Evolutionary conservation across 1,140 invertebrate genomes (phyloP), one percentile per base, ranked within the genome.

Genomic region (Lerema accius): DNA sequence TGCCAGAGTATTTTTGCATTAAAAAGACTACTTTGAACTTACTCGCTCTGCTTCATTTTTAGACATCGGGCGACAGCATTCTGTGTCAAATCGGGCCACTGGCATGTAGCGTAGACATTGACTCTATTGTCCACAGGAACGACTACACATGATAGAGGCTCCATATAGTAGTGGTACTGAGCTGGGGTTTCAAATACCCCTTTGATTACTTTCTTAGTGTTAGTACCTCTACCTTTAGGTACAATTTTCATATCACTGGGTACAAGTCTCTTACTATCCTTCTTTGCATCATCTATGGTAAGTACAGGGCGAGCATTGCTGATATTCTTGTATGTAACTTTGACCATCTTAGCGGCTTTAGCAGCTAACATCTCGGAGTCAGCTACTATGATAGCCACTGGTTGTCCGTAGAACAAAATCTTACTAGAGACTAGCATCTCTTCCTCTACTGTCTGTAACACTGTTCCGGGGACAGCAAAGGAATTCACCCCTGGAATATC

Each of bases 401-500:
- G 93, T 81, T 97, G 95, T 0, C 95, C 94, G 42, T 95, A 94
- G 75, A 93, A 95, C 13, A 89, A 76, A 0, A 96, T 92, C 45
- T 79, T 79, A 26, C 73, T 80, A 16, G 82, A 76, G 65, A 92
- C 92, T 69, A 94, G 86, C 37, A 94, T 89, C 80, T 94, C 93
- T 82, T 93, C 92, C 46, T 90, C 77, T 15, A 73, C 81, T 19
- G 14, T 7, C 10, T 82, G 46, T 0, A 86, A 23, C 4, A 75
- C 73, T n/a, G 76, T 32, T 23, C 65, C 75, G n/a, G 40, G 35
- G n/a, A 86, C 73, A 28, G 91, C 86, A 42, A 91, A 94, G 11
- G 76, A 61, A 83, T 95, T 95, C 50, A 84, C 77, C 13, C 95
- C 96, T 1, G 95, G 95, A 60, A 97, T 93, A 81, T 97, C 95